A percentile compares a stretch with the other conserved stretches of the same genome.
Evolutionary conservation across 1,140 invertebrate genomes (phyloP).

Genomic region (Plodia interpunctella): DNA sequence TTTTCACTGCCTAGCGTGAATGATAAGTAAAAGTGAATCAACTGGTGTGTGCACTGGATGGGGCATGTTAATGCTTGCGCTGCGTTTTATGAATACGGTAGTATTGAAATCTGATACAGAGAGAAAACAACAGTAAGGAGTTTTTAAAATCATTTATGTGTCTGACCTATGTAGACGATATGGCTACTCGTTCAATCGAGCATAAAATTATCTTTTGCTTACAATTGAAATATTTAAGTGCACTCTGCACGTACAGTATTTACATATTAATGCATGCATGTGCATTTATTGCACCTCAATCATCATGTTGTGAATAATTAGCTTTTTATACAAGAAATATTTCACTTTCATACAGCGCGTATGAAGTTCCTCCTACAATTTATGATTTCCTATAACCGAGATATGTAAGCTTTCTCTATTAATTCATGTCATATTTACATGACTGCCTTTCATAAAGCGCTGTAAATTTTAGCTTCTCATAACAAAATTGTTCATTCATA

Average conservation of each 20-base stretch:
- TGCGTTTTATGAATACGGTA: background rate
- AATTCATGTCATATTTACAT: background rate
- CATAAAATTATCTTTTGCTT: too few relatives aligned
- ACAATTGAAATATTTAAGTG: background rate
- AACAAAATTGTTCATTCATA: too few relatives aligned
- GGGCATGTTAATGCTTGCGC: background rate
- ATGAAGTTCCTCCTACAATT: background rate
- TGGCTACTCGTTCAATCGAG: too few relatives aligned
- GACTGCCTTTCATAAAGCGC: background rate
- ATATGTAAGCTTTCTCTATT: background rate
- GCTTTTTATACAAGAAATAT: background rate
- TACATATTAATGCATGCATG: conserved; percentile 1
- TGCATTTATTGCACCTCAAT: background rate
- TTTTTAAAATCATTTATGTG: too few relatives aligned
- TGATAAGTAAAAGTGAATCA: conserved; percentile 47
- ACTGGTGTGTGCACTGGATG: background rate
- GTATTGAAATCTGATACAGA: too few relatives aligned
- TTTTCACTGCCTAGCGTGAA: conserved; percentile 46
- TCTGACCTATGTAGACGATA: too few relatives aligned
- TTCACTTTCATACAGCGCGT: background rate
- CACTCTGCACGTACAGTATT: background rate
- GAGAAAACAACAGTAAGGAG: too few relatives aligned
- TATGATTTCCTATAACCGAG: background rate
- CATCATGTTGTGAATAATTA: background rate
- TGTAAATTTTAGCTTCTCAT: too few relatives aligned